Percentiles rank a stretch among this genome's conserved stretches.
Conservation (phyloP, 2,113 vertebrate species). For the Gopherus flavomarginatus region DNA sequence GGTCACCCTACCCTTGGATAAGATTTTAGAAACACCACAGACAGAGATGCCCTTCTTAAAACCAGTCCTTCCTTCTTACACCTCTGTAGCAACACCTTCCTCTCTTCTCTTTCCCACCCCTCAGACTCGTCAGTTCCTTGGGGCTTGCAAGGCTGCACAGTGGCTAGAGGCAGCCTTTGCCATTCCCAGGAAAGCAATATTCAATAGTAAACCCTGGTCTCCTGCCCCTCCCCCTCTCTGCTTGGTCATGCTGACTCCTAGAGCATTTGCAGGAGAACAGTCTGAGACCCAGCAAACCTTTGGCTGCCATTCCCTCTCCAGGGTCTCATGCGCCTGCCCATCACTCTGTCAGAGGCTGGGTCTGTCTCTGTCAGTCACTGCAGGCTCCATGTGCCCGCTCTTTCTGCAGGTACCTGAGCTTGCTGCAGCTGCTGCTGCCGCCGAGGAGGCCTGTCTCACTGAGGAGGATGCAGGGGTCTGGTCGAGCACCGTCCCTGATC, state of each 20-base stretch:
- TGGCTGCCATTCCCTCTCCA: not conserved
- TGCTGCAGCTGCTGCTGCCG: not conserved
- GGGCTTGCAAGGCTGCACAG: too few relatives aligned
- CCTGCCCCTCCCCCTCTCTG: not conserved
- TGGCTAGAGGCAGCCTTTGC: too few relatives aligned
- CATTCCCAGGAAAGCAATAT: too few relatives aligned
- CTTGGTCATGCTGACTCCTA: not conserved
- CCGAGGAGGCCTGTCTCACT: not conserved
- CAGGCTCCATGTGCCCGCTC: not conserved
- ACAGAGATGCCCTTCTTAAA: too few relatives aligned
- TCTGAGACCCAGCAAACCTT: not conserved
- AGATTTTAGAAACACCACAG: too few relatives aligned
- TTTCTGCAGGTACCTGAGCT: not conserved
- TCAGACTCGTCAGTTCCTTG: too few relatives aligned
- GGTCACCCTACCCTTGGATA: too few relatives aligned
- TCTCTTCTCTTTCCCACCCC: too few relatives aligned
- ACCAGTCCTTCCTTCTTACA: too few relatives aligned
- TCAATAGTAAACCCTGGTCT: too few relatives aligned
- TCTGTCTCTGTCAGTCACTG: not conserved
- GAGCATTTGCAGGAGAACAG: not conserved
- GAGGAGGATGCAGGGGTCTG: not conserved
- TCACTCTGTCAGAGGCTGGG: not conserved
- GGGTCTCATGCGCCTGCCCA: not conserved
- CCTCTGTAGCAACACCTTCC: too few relatives aligned
- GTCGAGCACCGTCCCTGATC: too few relatives aligned